Percentiles rank a stretch among this genome's conserved stretches.
Conservation (phyloP, 92 coral and sea anemone genomes). For the Porites lobata region DNA sequence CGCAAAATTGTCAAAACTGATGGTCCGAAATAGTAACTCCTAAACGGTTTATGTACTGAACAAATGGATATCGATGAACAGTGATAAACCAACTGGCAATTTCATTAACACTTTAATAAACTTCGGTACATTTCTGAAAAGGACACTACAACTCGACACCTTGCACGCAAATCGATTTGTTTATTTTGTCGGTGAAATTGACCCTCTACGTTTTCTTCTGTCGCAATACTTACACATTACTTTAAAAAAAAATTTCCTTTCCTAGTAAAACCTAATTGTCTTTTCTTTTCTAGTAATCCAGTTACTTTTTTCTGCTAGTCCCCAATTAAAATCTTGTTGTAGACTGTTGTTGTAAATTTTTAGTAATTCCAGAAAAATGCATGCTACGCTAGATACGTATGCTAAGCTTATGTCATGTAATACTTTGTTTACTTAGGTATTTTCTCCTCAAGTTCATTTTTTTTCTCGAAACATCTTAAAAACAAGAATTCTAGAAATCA, state of each 20-base stretch:
- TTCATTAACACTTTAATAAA: slow-evolving; percentile 22
- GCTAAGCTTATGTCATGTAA: not conserved
- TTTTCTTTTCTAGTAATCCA: not conserved
- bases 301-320: not conserved
- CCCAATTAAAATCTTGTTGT: not conserved
- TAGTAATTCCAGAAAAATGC: not conserved
- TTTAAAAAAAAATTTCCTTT: not conserved
- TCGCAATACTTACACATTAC: slow-evolving; percentile 5
- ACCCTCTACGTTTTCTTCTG: not conserved
- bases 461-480: not conserved
- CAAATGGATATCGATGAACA: not conserved
- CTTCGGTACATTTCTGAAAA: slow-evolving; percentile 1
- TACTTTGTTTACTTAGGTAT: slow-evolving; percentile 6
- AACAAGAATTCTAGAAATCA: too few species aligned
- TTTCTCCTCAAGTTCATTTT: not conserved
- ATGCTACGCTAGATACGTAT: not conserved
- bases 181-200: slow-evolving; percentile 18
- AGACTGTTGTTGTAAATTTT: not conserved
- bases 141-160: not conserved
- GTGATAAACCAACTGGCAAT: slow-evolving; percentile 6
- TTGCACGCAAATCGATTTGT: slow-evolving; percentile 7
- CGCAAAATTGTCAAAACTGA: too few species aligned
- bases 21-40: not conserved
- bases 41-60: not conserved
- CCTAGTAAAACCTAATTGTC: not conserved